Evolutionary conservation across 2,888 invertebrate species (phyloP), one percentile per base, ranked within the genome.

Genomic region (Macaria liturata): DNA sequence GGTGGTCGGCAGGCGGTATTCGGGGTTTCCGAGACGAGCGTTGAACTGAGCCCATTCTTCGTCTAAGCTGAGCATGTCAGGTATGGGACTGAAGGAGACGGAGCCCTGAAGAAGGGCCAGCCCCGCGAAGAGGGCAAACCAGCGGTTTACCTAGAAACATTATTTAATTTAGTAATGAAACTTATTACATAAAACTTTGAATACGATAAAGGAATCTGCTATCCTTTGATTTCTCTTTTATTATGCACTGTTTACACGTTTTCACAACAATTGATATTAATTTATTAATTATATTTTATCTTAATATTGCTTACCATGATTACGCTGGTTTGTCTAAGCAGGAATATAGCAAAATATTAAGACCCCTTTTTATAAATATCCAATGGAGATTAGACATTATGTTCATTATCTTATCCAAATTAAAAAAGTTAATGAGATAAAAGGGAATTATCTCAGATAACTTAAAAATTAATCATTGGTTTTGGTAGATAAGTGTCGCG

Each of bases 1-100:
- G 0, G 85, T 83, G 0, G 74, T 81, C 0, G 93, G 91, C 2
- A 94, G 77, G 5, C 93, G 84, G 67, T 89, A 93, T 4, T 72
- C 69, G 0, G 80, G 74, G 53, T 86, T 73, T 9, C 82, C 75
- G 45, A 87, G 34, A 63, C 72, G 71, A 42, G 69, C 67, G 3
- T 67, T 68, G 58, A 81, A 88, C 34, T 80, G 70, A 3, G 69
- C 72, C 88, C 87, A 88, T 79, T 87, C 88, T 60, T 86, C 77
- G 4, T 86, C 86, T 4, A 78, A 69, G 7, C 51, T 49, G 34
- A 49, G 51, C 59, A 58, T 58, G 5, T 80, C 76, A 9, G 83
- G 82, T 9, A 86, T 73, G 0, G 89, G 90, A 57, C 84, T 85
- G 6, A 77, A 67, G 6, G 83, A 64, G 4, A 80, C 48, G 42